phyloP scores from a whole-genome alignment of 1,140 invertebrate species.

The Coelopa frigida region DNA sequence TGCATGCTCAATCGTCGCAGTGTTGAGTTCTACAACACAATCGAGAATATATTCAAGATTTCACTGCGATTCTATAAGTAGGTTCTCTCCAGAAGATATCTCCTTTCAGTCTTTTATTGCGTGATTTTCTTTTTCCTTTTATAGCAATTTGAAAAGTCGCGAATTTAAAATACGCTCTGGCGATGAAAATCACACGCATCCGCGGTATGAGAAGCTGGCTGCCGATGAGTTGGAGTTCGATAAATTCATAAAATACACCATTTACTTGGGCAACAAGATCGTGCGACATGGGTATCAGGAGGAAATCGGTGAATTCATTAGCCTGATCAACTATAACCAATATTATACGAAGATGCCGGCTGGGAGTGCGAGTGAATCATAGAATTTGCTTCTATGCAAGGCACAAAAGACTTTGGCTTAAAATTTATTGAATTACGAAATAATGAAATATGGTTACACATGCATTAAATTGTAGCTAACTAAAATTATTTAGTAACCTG shows the following conservation, averaged over 20 bases:
- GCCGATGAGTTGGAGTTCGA: conserved; percentile 37
- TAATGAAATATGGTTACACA: not conserved
- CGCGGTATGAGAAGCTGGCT: conserved; percentile 29
- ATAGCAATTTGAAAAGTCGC: conserved; percentile 29
- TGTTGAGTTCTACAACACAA: conserved; percentile 54
- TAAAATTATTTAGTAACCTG: too few relatives aligned
- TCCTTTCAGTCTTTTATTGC: too few relatives aligned
- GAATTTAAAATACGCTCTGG: conserved; percentile 22
- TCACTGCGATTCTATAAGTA: conserved; percentile 63
- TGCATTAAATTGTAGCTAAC: too few relatives aligned
- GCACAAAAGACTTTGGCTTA: too few relatives aligned
- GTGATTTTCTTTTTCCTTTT: conserved; percentile 6
- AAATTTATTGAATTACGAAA: not conserved
- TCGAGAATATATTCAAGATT: conserved; percentile 61
- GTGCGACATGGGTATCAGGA: conserved; percentile 36
- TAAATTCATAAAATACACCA: conserved; percentile 36
- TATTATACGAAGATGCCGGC: conserved; percentile 23
- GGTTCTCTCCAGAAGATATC: too few relatives aligned
- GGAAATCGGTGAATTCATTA: conserved; percentile 37
- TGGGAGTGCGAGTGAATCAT: too few relatives aligned
- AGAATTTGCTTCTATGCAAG: too few relatives aligned
- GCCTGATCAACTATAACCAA: conserved; percentile 39
- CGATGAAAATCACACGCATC: conserved; percentile 25
- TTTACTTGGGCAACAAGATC: conserved; percentile 40
- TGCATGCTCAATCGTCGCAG: conserved; percentile 62